These are phyloP conservation scores for Ceratina australensis DNA, from an alignment of 1,140 invertebrate genomes.

Conservation along the genomic window DNA sequence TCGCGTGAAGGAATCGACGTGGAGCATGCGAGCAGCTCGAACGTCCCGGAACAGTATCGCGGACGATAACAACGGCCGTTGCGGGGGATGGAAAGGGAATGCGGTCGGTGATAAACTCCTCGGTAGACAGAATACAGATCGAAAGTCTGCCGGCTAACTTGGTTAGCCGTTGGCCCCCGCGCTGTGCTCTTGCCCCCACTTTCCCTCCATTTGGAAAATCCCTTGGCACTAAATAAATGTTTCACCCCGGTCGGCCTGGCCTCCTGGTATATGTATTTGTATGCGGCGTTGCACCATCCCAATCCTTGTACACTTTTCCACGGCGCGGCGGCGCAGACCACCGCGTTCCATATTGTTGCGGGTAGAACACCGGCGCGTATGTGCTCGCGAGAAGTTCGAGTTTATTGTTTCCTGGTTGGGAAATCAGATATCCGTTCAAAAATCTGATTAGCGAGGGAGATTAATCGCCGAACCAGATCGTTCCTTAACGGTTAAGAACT, in stretches of 20 bases:
- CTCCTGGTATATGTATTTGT: constrained; percentile 70
- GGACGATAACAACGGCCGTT: constrained; percentile 51
- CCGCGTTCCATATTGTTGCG: constrained; percentile 25
- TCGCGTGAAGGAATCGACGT: constrained; percentile 41
- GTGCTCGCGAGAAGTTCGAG: constrained; percentile 62
- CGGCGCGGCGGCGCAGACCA: neutral
- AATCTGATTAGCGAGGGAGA: constrained; percentile 55
- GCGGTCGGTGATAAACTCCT: constrained; percentile 74
- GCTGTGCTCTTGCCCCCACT: constrained; percentile 55
- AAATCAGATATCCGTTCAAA: constrained; percentile 27
- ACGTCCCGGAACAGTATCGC: constrained; percentile 18
- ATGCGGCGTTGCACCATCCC: constrained; percentile 67
- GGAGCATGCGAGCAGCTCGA: constrained; percentile 41
- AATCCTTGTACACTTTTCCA: constrained; percentile 48
- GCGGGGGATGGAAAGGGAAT: constrained; percentile 37
- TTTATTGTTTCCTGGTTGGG: constrained; percentile 58
- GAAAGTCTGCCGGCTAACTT: constrained; percentile 74
- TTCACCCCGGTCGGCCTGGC: constrained; percentile 67
- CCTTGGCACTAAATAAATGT: constrained; percentile 77
- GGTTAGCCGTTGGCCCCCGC: constrained; percentile 69
- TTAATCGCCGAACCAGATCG: neutral
- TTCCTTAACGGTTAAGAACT: neutral
- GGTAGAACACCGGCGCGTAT: constrained; percentile 44
- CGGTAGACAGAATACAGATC: constrained; percentile 76
- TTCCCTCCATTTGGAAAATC: constrained; percentile 74